A percentile compares a stretch with the other conserved stretches of the same genome.
These are phyloP conservation scores for Agonopterix alstromeriana DNA, from an alignment of 2,888 invertebrate species.

Conservation along the genomic window DNA sequence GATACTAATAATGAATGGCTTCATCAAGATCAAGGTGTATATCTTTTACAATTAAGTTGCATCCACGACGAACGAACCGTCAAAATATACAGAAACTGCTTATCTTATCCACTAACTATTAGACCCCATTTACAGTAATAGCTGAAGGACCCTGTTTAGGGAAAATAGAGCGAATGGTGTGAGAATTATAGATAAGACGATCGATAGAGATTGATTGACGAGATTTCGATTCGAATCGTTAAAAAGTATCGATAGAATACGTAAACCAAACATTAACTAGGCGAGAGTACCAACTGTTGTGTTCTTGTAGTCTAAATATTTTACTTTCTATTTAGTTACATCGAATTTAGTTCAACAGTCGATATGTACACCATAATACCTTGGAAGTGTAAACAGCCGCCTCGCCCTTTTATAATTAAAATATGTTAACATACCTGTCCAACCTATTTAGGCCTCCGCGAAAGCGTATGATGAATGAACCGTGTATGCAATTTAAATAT, in stretches of 20 bases:
- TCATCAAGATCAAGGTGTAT: conserved; percentile 24
- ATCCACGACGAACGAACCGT: conserved; percentile 21
- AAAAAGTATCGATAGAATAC: conserved; percentile 25
- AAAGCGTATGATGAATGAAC: neutral
- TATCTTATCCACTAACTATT: conserved; percentile 51
- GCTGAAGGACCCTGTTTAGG: conserved; percentile 30
- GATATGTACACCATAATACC: too few relatives aligned
- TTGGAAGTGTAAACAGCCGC: too few relatives aligned
- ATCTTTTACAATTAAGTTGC: conserved; percentile 32
- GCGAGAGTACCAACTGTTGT: too few relatives aligned
- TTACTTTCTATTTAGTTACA: too few relatives aligned
- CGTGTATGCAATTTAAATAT: conserved; percentile 3
- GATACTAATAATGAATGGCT: conserved; percentile 19
- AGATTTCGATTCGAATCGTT: neutral
- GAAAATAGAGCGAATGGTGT: conserved; percentile 39
- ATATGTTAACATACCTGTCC: conserved; percentile 1
- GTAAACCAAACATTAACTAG: too few relatives aligned
- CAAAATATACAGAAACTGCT: conserved; percentile 21
- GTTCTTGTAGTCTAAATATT: too few relatives aligned
- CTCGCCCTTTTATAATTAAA: neutral
- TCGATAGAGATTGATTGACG: conserved; percentile 36
- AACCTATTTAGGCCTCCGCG: neutral
- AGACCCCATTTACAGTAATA: conserved; percentile 40
- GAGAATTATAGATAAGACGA: conserved; percentile 36
- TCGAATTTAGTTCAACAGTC: neutral